Conservation (phyloP, 2,888 invertebrate genomes). For the Lucinisca nassula region DNA sequence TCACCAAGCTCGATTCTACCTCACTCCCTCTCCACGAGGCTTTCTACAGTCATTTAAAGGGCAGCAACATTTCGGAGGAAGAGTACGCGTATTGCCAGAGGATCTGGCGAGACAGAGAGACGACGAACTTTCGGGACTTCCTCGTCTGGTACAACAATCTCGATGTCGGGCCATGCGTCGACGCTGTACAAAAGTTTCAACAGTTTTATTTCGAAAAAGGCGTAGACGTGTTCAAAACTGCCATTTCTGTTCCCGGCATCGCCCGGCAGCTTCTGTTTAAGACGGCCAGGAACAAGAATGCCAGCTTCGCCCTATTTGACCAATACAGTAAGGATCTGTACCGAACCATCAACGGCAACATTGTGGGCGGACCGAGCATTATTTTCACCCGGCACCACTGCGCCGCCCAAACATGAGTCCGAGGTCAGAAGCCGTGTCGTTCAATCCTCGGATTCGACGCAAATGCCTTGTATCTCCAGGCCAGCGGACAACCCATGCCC, state of each 20-base stretch:
- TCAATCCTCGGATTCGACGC: slow-evolving; percentile 53
- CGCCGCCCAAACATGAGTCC: slow-evolving; percentile 17
- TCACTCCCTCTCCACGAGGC: too few relatives aligned
- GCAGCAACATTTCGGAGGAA: too few relatives aligned
- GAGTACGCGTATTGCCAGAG: too few relatives aligned
- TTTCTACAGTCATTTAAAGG: too few relatives aligned
- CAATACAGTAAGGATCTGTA: slow-evolving; percentile 28
- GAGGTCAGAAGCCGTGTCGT: slow-evolving; percentile 31
- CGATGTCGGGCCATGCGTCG: neutral
- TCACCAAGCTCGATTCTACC: neutral
- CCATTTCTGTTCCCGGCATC: neutral
- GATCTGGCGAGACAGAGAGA: neutral
- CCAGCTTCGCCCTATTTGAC: slow-evolving; percentile 39
- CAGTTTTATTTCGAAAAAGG: neutral
- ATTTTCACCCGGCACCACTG: slow-evolving; percentile 46
- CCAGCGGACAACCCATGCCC: slow-evolving; percentile 50
- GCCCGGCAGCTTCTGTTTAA: neutral
- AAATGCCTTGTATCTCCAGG: slow-evolving; percentile 53
- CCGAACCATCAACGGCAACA: slow-evolving; percentile 39
- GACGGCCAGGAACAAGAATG: too few relatives aligned
- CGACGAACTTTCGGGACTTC: neutral
- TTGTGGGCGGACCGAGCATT: slow-evolving; percentile 36
- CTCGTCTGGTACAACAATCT: neutral
- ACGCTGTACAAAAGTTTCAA: neutral
- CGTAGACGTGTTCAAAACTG: neutral